Base-by-base conservation (phyloP, 1,140 invertebrate genomes). In the Aculops lycopersici region DNA sequence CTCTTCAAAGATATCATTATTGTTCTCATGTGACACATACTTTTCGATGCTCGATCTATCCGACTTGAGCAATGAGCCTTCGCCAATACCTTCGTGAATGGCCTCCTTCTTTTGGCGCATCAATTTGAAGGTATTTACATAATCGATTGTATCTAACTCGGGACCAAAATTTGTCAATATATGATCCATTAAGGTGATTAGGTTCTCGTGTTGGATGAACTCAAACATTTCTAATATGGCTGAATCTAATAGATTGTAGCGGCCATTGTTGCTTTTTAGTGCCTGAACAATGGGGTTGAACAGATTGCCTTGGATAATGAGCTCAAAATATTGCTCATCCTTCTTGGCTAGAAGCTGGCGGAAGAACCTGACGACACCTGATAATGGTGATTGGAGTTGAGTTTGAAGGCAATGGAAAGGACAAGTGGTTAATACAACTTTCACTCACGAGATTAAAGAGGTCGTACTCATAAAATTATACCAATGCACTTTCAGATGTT, bases 201-300 rank as follows among this genome's bases (percentile, higher is more conserved):
- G 79, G 58, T 90, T 83, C 63, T 94, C 83, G 56, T 75, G 56
- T 66, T 79, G 83, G 42, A 98, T 90, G 60, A 88, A 97, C 60
- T 98, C 92, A 65, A 98, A 98, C 61, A 98, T 70, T 64, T 98
- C 92, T 53, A 97, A 67, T 54, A 97, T 84, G 43, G 92, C 88
- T 14, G 90, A 98, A 59, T 98, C 92, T 41, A 98, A 60, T 40
- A 98, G 68, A 62, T 98, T 98, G 58, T 98, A 98, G 53, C 80
- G 70, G 46, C 81, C 78, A 56, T 90, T 88, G 61, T 97, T 98
- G 49, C 72, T 68, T 52, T 80, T 69, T 55, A 98, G 92, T 43
- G 84, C 78, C 57, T 94, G 81, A 46, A 97, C 74, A 43, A 98
- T 78, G 36, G 83, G 84, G 44, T 75, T 72, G 60, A 97, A 84